phyloP scores from a whole-genome alignment of 2,113 vertebrate genomes.

The Corythoichthys haematopterus region DNA sequence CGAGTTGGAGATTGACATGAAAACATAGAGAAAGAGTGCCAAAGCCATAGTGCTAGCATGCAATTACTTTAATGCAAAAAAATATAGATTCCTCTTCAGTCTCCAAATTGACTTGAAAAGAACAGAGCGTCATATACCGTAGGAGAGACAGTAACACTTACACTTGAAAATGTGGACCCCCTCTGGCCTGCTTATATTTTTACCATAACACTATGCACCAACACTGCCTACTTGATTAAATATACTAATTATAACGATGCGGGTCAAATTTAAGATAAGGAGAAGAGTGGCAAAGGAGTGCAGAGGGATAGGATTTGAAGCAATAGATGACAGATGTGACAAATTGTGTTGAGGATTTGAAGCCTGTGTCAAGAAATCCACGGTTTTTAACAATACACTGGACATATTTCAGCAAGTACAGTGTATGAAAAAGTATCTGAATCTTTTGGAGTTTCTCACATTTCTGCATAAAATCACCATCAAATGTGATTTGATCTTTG shows the following conservation, averaged over 20 bases:
- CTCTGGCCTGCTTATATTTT: conserved; percentile 30
- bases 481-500: no score
- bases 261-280: conserved; percentile 22
- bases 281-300: conserved; percentile 32
- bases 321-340: no score
- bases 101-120: conserved; percentile 28
- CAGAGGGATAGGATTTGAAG: no score
- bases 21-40: conserved; percentile 17
- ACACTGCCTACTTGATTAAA: conserved; percentile 48
- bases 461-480: no score
- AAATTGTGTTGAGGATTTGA: no score
- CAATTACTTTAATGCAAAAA: conserved; percentile 25
- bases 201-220: conserved; percentile 49
- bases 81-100: conserved; percentile 20
- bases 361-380: no score
- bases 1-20: conserved; percentile 7
- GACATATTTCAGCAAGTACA: no score
- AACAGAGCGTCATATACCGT: conserved; percentile 19
- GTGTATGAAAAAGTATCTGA: no score
- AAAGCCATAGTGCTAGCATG: conserved; percentile 11
- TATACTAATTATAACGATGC: conserved; percentile 43
- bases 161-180: conserved; percentile 1
- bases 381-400: no score
- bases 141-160: conserved; percentile 18
- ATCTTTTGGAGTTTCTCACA: no score